Percentiles rank a stretch among this genome's conserved stretches.
phyloP scores from a whole-genome alignment of 2,113 vertebrate genomes.

The Brachypteracias leptosomus region DNA sequence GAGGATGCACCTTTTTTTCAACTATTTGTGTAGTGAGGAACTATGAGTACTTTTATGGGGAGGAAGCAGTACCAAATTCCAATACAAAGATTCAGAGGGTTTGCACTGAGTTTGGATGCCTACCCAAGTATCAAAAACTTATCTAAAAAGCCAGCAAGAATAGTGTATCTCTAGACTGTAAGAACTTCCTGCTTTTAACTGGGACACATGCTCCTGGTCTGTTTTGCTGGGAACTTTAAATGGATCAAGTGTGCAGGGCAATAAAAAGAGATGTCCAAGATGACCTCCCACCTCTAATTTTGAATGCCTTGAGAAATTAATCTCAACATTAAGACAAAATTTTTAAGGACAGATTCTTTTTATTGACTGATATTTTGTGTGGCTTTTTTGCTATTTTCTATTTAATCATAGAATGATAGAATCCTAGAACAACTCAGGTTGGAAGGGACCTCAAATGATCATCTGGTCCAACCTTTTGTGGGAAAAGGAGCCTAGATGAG shows the following conservation, averaged over 20 bases:
- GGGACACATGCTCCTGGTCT: background rate
- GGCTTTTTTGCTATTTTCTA: background rate
- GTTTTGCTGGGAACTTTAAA: background rate
- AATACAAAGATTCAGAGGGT: background rate
- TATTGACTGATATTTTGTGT: background rate
- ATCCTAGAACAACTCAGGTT: background rate
- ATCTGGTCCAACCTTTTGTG: background rate
- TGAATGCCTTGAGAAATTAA: background rate
- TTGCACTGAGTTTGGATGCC: background rate
- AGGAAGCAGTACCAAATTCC: background rate
- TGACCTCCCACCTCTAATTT: accelerated
- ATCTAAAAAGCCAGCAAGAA: background rate
- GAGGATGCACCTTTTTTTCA: background rate
- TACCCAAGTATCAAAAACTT: background rate
- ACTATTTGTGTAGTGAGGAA: background rate
- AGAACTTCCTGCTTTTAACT: background rate
- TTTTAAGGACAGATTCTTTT: background rate
- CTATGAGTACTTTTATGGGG: background rate
- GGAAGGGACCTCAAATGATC: background rate
- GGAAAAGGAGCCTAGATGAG: background rate
- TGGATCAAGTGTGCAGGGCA: background rate
- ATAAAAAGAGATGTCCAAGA: background rate
- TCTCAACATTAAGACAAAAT: background rate
- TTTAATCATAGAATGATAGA: background rate
- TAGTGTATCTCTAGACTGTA: background rate